Percentiles rank a stretch among this genome's conserved stretches.
Conservation (phyloP, 2,113 vertebrate species). For the Phyllostomus discolor region DNA sequence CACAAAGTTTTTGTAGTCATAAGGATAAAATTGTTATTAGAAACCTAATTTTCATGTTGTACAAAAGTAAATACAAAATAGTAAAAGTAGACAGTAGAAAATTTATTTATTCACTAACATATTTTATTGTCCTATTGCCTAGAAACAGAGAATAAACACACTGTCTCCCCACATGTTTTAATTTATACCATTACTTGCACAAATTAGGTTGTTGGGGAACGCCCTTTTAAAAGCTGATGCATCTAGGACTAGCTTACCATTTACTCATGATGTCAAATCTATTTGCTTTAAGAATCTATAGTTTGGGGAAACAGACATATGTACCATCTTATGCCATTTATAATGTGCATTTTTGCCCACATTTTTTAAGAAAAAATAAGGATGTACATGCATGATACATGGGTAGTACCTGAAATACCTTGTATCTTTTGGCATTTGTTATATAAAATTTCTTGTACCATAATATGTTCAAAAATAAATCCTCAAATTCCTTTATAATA, state of each 20-base stretch:
- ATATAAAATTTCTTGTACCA: no score
- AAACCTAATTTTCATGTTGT: conserved; percentile 53
- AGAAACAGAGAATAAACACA: conserved; percentile 71
- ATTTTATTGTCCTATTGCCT: conserved; percentile 64
- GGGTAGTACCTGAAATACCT: no score
- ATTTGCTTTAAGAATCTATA: conserved; percentile 63
- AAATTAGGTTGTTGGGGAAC: conserved; percentile 75
- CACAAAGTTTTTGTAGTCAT: background rate
- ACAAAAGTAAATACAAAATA: background rate
- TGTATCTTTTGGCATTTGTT: no score
- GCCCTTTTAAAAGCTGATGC: conserved; percentile 71
- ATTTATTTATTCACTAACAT: background rate
- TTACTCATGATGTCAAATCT: conserved; percentile 72
- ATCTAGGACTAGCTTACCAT: conserved; percentile 68
- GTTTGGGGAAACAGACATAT: conserved; percentile 49
- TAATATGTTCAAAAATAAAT: no score
- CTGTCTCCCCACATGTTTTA: conserved; percentile 79
- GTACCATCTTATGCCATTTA: no score
- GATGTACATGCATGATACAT: no score
- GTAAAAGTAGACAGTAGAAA: background rate
- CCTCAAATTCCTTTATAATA: no score
- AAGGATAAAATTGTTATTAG: conserved; percentile 45
- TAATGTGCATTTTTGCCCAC: no score
- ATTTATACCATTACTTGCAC: conserved; percentile 79
- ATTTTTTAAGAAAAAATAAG: no score